Evolutionary conservation across 2,113 vertebrate genomes (phyloP).

Genomic region (Ivindomyrus marchei): DNA sequence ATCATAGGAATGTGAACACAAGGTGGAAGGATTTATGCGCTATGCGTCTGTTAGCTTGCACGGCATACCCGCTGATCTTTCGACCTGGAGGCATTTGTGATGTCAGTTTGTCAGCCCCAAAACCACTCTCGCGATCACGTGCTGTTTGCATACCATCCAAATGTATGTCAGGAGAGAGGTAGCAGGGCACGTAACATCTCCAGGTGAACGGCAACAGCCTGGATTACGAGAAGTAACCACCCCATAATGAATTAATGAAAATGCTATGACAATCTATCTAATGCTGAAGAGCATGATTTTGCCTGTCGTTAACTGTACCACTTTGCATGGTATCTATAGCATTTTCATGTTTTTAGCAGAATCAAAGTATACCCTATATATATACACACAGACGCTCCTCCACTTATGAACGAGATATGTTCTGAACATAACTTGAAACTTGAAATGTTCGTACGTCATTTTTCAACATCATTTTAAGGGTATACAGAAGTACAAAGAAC

Average conservation of each 20-base stretch:
- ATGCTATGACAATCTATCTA: conserved; percentile 24
- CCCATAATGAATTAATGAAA: conserved; percentile 15
- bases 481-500: too few species aligned
- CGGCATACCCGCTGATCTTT: conserved; percentile 12
- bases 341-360: neutral
- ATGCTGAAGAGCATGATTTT: neutral
- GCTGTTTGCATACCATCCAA: conserved; percentile 36
- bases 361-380: neutral
- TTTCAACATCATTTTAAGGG: too few species aligned
- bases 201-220: neutral
- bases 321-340: neutral
- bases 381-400: too few species aligned
- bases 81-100: neutral
- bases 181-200: neutral
- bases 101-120: conserved; percentile 31
- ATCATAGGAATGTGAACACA: conserved; percentile 45
- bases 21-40: conserved; percentile 47
- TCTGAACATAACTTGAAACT: too few species aligned
- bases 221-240: conserved; percentile 14
- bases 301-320: conserved; percentile 1
- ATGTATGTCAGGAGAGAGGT: conserved; percentile 29
- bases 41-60: conserved; percentile 39
- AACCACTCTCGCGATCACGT: conserved; percentile 38
- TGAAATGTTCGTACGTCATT: too few species aligned
- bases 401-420: too few species aligned